phyloP scores from a whole-genome alignment of 2,797 vertebrate species.

The Danio jaintianensis region DNA sequence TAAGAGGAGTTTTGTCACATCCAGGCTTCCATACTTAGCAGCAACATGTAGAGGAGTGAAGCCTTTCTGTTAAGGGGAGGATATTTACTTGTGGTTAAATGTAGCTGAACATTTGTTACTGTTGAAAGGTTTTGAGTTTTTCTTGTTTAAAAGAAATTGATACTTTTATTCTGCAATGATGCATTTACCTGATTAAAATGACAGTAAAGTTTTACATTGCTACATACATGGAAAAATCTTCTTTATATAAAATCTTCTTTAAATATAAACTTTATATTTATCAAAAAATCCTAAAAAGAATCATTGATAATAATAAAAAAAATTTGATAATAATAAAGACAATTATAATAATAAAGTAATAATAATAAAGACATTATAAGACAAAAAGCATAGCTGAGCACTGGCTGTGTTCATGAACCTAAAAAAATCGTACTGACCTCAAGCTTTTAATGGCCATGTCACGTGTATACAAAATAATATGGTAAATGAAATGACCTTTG shows the following conservation, averaged over 20 bases:
- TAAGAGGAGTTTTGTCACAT: conserved; percentile 94
- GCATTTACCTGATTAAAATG: no score
- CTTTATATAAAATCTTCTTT: no score
- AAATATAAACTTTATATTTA: no score
- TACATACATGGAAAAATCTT: no score
- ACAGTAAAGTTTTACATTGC: no score
- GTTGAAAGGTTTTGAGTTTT: not conserved
- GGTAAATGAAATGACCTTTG: conserved; percentile 83
- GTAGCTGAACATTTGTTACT: not conserved
- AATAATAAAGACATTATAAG: no score
- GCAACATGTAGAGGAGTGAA: conserved; percentile 97
- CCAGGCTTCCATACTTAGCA: conserved; percentile 94
- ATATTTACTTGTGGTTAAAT: conserved; percentile 16
- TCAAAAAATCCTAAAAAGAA: no score
- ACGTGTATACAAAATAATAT: not conserved
- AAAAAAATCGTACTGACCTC: not conserved
- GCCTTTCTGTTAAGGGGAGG: conserved; percentile 85
- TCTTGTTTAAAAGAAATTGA: no score
- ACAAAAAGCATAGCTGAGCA: not conserved
- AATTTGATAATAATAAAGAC: no score
- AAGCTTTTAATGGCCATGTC: not conserved
- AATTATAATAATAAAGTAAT: no score
- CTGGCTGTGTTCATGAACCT: not conserved
- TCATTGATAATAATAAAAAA: no score
- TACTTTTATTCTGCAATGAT: no score